Base-by-base conservation (phyloP, 2,797 vertebrate species). In the Amniataba percoides region DNA sequence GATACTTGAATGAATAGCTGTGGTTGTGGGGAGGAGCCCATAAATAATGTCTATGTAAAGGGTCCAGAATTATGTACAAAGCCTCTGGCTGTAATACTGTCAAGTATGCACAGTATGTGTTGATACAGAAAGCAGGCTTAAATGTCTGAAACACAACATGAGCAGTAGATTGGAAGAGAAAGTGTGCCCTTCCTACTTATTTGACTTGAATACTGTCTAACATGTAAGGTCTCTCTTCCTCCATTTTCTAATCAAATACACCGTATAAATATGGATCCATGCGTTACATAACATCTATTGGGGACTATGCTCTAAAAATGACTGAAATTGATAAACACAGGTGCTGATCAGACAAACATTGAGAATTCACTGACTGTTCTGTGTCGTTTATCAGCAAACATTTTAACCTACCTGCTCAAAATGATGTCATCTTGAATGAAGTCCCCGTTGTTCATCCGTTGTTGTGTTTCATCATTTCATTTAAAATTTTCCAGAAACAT, bases 351-450 rank as follows among this genome's bases (percentile, higher is more conserved):
- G 36, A 25, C 23, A 52, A 61, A 49, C 34, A 53, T 13, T 18
- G 16, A 42, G n/a, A 13, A 7, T 45, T 70, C 21, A 56, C 6
- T n/a, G 13, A 19, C 9, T 2, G 18, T 49, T 31, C 31, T 27
- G 0, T 15, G 13, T 7, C 55, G 25, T 7, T 49, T 3, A 40
- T 39, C 5, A 13, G 5, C 11, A 60, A 36, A 60, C 13, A 48
- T 43, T 27, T 8, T 14, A 15, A 61, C 56, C 5, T 42, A 66
- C 60, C 72, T 76, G 51, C 27, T 59, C 34, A 62, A 65, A 52
- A 16, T 4, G 25, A 40, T 40, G 42, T 53, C 16, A 19, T 5
- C 2, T 21, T 14, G n/a, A 27, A 3, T 21, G 25, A 62, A 27
- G 5, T 23, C 3, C 49, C 31, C 7, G 39, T 3, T 4, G 42